Conservation (phyloP, 2,888 invertebrate species). For the Anoncus sp. region DNA sequence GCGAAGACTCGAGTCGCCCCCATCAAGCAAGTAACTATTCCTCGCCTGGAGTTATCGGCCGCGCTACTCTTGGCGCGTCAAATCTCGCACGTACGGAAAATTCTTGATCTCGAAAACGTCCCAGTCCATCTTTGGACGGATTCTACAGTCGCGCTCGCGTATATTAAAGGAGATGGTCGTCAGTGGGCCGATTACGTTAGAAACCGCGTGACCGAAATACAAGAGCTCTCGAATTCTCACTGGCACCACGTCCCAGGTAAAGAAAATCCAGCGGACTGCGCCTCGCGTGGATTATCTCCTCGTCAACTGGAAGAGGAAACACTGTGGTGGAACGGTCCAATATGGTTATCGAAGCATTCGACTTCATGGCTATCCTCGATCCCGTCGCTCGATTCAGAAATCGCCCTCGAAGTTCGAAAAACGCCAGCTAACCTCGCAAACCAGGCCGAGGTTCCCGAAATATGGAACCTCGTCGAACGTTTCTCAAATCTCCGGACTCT, state of each 20-base stretch:
- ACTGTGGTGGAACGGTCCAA: constrained; percentile 53
- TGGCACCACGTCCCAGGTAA: constrained; percentile 67
- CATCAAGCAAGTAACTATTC: constrained; percentile 51
- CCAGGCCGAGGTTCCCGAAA: not conserved
- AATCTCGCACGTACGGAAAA: constrained; percentile 12
- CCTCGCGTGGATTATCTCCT: constrained; percentile 52
- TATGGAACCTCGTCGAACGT: constrained; percentile 17
- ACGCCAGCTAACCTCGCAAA: not conserved
- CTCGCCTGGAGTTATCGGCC: constrained; percentile 55
- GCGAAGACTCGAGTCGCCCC: constrained; percentile 59
- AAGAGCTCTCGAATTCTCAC: constrained; percentile 45
- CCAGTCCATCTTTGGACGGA: constrained; percentile 51
- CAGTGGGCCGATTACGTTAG: constrained; percentile 68
- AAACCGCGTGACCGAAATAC: constrained; percentile 68
- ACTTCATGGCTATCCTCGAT: constrained; percentile 29
- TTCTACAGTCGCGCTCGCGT: constrained; percentile 52
- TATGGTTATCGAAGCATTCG: constrained; percentile 30
- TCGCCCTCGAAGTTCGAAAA: constrained; percentile 27
- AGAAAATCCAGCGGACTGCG: constrained; percentile 58
- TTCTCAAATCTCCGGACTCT: constrained; percentile 26
- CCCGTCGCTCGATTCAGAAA: not conserved
- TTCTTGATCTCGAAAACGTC: constrained; percentile 20
- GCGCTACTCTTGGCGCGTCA: constrained; percentile 42
- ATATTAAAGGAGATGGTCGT: constrained; percentile 45
- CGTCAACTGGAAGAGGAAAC: constrained; percentile 19